Evolutionary conservation across 2,888 invertebrate species (phyloP).

Genomic region (Lottia gigantea): DNA sequence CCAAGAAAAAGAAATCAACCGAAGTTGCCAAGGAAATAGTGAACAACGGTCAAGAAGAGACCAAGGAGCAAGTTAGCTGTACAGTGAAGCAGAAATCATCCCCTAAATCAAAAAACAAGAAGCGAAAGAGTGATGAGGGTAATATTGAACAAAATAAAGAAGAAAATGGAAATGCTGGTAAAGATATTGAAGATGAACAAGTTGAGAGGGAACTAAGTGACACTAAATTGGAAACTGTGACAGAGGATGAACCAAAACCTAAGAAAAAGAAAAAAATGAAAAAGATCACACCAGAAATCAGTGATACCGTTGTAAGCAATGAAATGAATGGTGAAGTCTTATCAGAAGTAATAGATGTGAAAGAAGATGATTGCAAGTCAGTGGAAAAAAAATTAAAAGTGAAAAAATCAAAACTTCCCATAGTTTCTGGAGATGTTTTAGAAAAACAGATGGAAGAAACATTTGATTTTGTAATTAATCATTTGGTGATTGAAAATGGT

Average conservation of each 20-base stretch:
- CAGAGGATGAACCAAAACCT: constrained; percentile 9
- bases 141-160: constrained; percentile 11
- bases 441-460: constrained; percentile 10
- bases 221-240: constrained; percentile 16
- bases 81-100: background rate
- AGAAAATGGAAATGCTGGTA: constrained; percentile 8
- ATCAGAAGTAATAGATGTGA: background rate
- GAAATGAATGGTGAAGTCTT: no score
- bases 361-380: constrained; percentile 1
- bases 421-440: background rate
- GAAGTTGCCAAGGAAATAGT: no score
- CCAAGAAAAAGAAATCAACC: no score
- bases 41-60: no score
- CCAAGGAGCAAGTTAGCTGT: no score
- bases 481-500: constrained; percentile 24
- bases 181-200: constrained; percentile 14
- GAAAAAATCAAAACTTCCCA: background rate
- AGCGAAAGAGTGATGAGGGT: constrained; percentile 10
- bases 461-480: constrained; percentile 11
- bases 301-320: no score
- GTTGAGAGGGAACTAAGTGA: constrained; percentile 18
- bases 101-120: constrained; percentile 1
- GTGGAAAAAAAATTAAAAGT: background rate
- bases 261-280: constrained; percentile 17
- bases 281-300: constrained; percentile 3